phyloP scores from a whole-genome alignment of 2,888 invertebrate species.

The Nysson spinosus region DNA sequence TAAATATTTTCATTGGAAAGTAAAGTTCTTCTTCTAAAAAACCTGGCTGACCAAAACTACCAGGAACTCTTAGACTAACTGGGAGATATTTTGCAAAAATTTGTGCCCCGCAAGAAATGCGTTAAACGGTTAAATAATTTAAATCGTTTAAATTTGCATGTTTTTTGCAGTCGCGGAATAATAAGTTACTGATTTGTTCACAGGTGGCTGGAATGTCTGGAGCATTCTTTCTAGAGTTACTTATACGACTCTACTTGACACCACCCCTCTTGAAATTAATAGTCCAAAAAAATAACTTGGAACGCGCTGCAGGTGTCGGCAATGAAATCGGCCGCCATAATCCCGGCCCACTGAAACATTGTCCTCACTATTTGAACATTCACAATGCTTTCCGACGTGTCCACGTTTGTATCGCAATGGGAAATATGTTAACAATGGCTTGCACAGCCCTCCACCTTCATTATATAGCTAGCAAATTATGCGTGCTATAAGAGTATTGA shows the following conservation, averaged over 20 bases:
- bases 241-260: slow-evolving; percentile 87
- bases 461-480: slow-evolving; percentile 81
- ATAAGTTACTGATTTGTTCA: too few species aligned
- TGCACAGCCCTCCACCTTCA: slow-evolving; percentile 84
- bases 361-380: slow-evolving; percentile 88
- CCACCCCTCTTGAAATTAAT: slow-evolving; percentile 86
- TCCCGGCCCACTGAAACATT: slow-evolving; percentile 85
- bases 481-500: slow-evolving; percentile 61
- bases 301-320: slow-evolving; percentile 87
- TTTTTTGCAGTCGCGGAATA: too few species aligned
- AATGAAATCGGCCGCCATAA: slow-evolving; percentile 87
- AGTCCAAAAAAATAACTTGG: slow-evolving; percentile 86
- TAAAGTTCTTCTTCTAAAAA: too few species aligned
- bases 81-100: too few species aligned
- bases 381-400: slow-evolving; percentile 86
- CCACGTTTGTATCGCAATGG: slow-evolving; percentile 88
- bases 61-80: too few species aligned
- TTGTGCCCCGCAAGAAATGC: too few species aligned
- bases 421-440: slow-evolving; percentile 85
- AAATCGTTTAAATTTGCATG: too few species aligned
- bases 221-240: slow-evolving; percentile 86
- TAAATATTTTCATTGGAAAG: too few species aligned
- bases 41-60: too few species aligned
- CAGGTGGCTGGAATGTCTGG: slow-evolving; percentile 83
- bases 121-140: slow-evolving; percentile 13